A percentile compares a stretch with the other conserved stretches of the same genome.
Evolutionary conservation across 2,113 vertebrate genomes (phyloP).

Genomic region (Larimichthys crocea): DNA sequence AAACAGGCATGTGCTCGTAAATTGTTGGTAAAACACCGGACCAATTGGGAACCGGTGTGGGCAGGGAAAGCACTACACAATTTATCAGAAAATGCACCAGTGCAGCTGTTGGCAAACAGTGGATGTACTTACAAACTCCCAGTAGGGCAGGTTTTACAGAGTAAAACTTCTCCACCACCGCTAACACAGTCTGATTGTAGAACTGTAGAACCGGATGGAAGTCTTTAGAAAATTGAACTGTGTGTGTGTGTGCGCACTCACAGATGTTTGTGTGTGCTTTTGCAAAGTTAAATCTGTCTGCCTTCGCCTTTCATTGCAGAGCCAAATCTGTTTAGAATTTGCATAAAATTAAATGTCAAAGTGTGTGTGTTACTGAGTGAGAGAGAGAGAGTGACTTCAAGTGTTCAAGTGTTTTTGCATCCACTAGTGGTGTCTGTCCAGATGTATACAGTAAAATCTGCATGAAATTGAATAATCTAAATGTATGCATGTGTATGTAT

Average conservation of each 20-base stretch:
- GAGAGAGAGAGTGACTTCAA: not conserved
- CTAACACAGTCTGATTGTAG: constrained; percentile 1
- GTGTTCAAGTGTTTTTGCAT: not conserved
- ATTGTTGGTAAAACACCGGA: not conserved
- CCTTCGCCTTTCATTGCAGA: not conserved
- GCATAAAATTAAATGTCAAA: constrained; percentile 38
- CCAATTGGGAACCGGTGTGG: not conserved
- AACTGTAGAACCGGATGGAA: not conserved
- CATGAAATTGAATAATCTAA: constrained; percentile 29
- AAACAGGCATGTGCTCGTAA: not conserved
- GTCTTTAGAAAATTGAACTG: not conserved
- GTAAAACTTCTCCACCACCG: not conserved
- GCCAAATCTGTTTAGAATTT: constrained; percentile 18
- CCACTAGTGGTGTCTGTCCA: not conserved
- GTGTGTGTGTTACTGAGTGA: not conserved
- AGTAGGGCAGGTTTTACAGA: not conserved
- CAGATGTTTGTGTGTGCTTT: not conserved
- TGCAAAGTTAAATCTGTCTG: constrained; percentile 7
- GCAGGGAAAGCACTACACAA: not conserved
- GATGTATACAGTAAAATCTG: not conserved
- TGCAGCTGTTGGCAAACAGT: constrained; percentile 11
- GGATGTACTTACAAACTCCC: constrained; percentile 1
- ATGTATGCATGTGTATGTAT: not conserved
- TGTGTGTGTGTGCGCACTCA: not conserved
- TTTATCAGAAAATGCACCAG: not conserved